These are phyloP conservation scores for Neodon shergylaensis DNA, from an alignment of 2,113 vertebrate species.

Conservation along the genomic window DNA sequence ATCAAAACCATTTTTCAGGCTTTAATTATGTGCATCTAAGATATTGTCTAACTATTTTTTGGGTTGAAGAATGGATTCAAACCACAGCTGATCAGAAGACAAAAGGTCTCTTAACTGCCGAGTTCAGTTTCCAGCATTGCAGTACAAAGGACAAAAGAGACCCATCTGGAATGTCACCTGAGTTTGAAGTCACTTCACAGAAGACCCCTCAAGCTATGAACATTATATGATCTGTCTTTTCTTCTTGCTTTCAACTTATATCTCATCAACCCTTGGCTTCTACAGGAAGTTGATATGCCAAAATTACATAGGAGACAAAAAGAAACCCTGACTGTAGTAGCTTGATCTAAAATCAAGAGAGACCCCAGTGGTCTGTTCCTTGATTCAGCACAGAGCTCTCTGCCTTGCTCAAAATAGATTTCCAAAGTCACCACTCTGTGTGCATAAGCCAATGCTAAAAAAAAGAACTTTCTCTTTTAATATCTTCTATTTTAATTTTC, in stretches of 20 bases:
- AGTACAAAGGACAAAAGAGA: constrained; percentile 61
- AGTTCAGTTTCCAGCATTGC: constrained; percentile 44
- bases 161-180: constrained; percentile 54
- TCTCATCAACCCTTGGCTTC: constrained; percentile 54
- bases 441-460: neutral
- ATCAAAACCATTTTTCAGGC: constrained; percentile 59
- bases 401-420: neutral
- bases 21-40: constrained; percentile 59
- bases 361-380: neutral
- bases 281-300: constrained; percentile 41
- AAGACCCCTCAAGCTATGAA: constrained; percentile 30
- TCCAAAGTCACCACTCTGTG: constrained; percentile 18
- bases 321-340: neutral
- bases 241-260: constrained; percentile 50
- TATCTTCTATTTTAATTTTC: neutral
- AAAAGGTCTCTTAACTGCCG: constrained; percentile 45
- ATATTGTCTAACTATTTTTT: constrained; percentile 47
- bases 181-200: neutral
- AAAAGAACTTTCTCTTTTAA: neutral
- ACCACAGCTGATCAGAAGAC: constrained; percentile 34
- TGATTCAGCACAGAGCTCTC: constrained; percentile 17
- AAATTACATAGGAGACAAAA: neutral
- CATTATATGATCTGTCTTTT: constrained; percentile 33
- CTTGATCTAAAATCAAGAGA: constrained; percentile 64
- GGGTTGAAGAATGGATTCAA: constrained; percentile 49